phyloP scores from a whole-genome alignment of 2,113 vertebrate species.

The Cromileptes altivelis region DNA sequence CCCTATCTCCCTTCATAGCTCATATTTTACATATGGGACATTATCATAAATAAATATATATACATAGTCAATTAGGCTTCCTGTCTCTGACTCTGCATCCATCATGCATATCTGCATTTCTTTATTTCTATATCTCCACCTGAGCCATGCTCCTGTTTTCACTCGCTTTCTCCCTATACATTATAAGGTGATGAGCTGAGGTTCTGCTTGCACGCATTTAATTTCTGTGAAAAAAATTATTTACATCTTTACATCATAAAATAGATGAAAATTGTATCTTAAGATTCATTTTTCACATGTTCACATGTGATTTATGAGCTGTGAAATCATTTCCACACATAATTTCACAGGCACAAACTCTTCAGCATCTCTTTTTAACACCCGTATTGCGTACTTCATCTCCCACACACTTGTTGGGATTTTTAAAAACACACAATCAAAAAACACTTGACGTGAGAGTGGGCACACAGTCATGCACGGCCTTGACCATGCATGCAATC shows the following conservation, averaged over 20 bases:
- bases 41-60: background rate
- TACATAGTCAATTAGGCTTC: background rate
- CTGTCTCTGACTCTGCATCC: background rate
- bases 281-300: background rate
- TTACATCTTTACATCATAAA: background rate
- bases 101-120: background rate
- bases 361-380: background rate
- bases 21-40: background rate
- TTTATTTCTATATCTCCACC: background rate
- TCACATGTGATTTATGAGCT: background rate
- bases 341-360: constrained; percentile 5
- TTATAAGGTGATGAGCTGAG: background rate
- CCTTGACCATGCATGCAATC: background rate
- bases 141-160: background rate
- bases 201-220: background rate
- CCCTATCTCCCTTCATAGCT: background rate
- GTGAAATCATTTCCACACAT: background rate
- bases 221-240: background rate
- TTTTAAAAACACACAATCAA: background rate
- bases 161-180: background rate
- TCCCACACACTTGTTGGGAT: constrained; percentile 32
- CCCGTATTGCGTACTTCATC: background rate
- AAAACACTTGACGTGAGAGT: constrained; percentile 29
- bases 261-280: background rate
- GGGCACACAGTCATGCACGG: constrained; percentile 4